These are phyloP conservation scores for Pristionchus maxplancki DNA, from an alignment of 2,888 invertebrate genomes.

Conservation along the genomic window DNA sequence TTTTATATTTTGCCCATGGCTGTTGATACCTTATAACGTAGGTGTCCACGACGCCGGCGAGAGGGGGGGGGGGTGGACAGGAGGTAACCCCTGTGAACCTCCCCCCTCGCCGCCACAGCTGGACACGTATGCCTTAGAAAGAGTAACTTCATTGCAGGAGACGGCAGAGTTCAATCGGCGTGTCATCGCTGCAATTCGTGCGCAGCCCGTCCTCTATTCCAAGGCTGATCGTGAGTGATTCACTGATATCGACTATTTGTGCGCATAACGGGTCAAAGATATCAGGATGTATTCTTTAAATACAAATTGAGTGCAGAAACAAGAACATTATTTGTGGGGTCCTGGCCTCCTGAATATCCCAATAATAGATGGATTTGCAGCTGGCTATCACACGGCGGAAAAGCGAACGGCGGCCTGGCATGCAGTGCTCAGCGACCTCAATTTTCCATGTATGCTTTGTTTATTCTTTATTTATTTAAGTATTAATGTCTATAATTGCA, in stretches of 20 bases:
- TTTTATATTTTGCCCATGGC: too few relatives aligned
- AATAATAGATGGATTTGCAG: neutral
- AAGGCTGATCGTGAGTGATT: slow-evolving; percentile 7
- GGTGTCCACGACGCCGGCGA: too few relatives aligned
- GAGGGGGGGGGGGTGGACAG: too few relatives aligned
- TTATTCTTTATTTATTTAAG: neutral
- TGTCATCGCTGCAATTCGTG: slow-evolving; percentile 7
- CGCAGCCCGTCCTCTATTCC: slow-evolving; percentile 20
- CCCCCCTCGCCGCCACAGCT: too few relatives aligned
- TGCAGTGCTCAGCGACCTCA: neutral
- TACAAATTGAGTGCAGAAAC: too few relatives aligned
- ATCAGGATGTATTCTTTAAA: too few relatives aligned
- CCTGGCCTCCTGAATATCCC: too few relatives aligned
- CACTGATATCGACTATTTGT: neutral
- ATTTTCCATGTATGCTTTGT: neutral
- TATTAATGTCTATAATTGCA: neutral
- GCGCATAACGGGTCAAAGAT: too few relatives aligned
- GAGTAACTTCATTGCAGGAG: neutral
- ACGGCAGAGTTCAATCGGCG: neutral
- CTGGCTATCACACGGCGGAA: neutral
- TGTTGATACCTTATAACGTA: too few relatives aligned
- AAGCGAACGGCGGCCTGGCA: neutral
- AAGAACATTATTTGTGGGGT: too few relatives aligned
- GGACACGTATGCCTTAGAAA: too few relatives aligned
- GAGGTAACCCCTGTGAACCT: too few relatives aligned